Percentiles rank a stretch among this genome's conserved stretches.
Conservation (phyloP, 1,140 invertebrate species). For the Drosophila asahinai region DNA sequence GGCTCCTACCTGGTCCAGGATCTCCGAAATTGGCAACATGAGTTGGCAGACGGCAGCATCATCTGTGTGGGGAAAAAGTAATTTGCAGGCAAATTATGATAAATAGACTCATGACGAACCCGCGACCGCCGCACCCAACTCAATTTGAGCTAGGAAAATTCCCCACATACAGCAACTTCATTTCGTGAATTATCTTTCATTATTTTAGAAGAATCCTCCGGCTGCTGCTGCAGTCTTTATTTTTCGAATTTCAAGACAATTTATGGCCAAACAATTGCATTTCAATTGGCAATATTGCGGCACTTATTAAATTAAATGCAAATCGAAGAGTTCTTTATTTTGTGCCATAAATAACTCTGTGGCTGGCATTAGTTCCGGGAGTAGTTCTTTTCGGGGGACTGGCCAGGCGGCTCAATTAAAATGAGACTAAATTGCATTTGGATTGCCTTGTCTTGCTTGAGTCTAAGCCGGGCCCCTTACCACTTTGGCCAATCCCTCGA, state of each 20-base stretch:
- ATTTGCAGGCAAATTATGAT: slow-evolving; percentile 79
- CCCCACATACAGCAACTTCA: slow-evolving; percentile 5
- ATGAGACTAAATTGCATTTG: slow-evolving; percentile 80
- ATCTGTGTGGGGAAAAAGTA: slow-evolving; percentile 57
- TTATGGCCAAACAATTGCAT: slow-evolving; percentile 40
- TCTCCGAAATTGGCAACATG: slow-evolving; percentile 69
- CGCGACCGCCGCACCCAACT: slow-evolving; percentile 27
- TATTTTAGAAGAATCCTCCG: neutral
- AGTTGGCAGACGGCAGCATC: slow-evolving; percentile 49
- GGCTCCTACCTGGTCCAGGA: slow-evolving; percentile 20
- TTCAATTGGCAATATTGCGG: slow-evolving; percentile 41
- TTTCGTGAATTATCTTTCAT: slow-evolving; percentile 17
- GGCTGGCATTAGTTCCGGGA: neutral
- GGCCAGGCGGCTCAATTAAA: slow-evolving; percentile 75
- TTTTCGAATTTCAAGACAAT: slow-evolving; percentile 8
- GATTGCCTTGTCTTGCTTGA: slow-evolving; percentile 55
- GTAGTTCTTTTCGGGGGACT: slow-evolving; percentile 11
- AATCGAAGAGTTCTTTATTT: slow-evolving; percentile 40
- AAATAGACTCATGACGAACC: slow-evolving; percentile 56
- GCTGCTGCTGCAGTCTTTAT: slow-evolving; percentile 4
- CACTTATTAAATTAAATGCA: slow-evolving; percentile 45
- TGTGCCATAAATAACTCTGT: slow-evolving; percentile 64
- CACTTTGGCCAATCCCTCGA: neutral
- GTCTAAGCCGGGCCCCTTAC: slow-evolving; percentile 7
- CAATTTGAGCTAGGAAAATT: slow-evolving; percentile 18